Evolutionary conservation across 92 coral and sea anemone species (phyloP), one percentile per base, ranked within the genome.

Genomic region (Epizoanthus rinbou): DNA sequence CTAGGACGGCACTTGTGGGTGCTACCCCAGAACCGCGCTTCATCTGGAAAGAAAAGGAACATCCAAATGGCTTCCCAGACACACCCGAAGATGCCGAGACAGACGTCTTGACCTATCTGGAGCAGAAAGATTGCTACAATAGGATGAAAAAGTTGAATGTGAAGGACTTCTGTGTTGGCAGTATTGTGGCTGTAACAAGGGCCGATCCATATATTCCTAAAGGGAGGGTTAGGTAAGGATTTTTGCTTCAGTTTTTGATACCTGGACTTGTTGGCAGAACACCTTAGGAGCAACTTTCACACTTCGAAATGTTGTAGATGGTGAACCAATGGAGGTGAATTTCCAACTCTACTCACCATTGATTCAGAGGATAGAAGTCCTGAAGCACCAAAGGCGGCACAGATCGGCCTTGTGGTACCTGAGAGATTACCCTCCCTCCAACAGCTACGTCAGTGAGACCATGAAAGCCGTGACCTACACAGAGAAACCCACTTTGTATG

Each of bases 241-340:
- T 3, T 35, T 5, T 71, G 2, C 24, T 25, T 64, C 1, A 64
- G 33, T 3, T 64, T 13, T 64, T 50, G 54, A 10, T 2, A 50
- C 15, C 54, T 50, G 54, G 2, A 13, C 54, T 50, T 50, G 54
- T 10, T 50, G 99, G 99, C 99, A 97, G 76, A 97, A 94, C 67
- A 90, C 92, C 2, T 45, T 97, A 45, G 99, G 99, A 35, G 99
- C 99, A 16, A 91, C 98, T 23, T 97, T 97, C 82, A 97, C 99
- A 2, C 86, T 97, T 3, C 92, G 99, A 3, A 97, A 97, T 70
- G 99, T 97, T 45, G 85, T 97, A 14, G 99, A 97, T 67, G 98
- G 95, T 23, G 98, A 97, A 79, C 91, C 99, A 3, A 85, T 97
- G 90, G 99, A 97, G 71, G 87, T 97, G 16, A 97, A 90, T 83